Evolutionary conservation across 2,113 vertebrate species (phyloP), one percentile per base, ranked within the genome.

Genomic region (Rhea americana): DNA sequence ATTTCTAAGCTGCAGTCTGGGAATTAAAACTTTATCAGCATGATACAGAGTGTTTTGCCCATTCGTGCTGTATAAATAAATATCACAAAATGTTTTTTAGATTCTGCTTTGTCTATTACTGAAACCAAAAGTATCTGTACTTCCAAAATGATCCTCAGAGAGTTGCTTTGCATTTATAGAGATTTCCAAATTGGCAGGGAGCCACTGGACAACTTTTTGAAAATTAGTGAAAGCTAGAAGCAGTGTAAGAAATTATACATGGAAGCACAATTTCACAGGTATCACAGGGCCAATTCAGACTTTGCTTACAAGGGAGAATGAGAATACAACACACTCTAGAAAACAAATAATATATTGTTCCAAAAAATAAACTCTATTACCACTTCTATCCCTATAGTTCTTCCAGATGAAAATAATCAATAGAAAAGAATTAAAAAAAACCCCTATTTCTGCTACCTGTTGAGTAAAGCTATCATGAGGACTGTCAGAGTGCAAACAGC

Each of bases 51-150:
- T 91, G 72, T 96, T 97, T 96, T 96, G 92, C 47, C 88, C 84
- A 91, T 97, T 97, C 93, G 59, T 86, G 71, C 73, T 96, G 56
- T 83, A 91, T 93, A 97, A 97, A 97, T 97, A 98, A 98, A 97
- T 95, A 96, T 78, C 93, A 74, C 53, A 87, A 95, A 97, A 94
- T 82, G 55, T 61, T 94, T 97, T 97, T 93, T 95, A 94, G 84
- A 96, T 82, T 94, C 67, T 83, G 45, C 82, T 85, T 94, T 51
- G 45, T 95, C 82, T 94, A 1, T 94, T 97, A 78, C 89, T 94
- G 81, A 97, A 97, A 95, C 82, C 67, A 92, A 96, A 96, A 35
- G 35, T 59, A 85, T 79, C 89, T 32, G 26, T 88, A 73, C 76
- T 95, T 96, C 95, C 91, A 96, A 94, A 96, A 85, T 85, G 83